These are phyloP conservation scores for Phlogophora meticulosa DNA, from an alignment of 2,888 invertebrate genomes.

Conservation along the genomic window DNA sequence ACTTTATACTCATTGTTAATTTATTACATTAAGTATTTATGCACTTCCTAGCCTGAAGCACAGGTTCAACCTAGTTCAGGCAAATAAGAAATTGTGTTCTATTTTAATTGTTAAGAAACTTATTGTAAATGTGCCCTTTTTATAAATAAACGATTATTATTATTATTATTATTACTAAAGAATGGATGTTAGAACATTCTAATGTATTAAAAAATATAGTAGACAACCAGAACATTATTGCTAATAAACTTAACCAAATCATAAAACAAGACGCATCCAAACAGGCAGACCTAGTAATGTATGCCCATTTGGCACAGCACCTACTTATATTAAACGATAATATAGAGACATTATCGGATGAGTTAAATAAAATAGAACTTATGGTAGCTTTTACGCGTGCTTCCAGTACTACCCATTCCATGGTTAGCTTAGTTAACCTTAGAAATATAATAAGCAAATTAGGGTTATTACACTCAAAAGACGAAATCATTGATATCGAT, in stretches of 20 bases:
- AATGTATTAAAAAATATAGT: conserved; percentile 7
- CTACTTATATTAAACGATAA: no score
- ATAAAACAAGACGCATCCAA: not conserved
- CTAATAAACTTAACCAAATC: conserved; percentile 6
- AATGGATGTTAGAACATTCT: conserved; percentile 8
- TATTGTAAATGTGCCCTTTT: no score
- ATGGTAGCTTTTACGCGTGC: no score
- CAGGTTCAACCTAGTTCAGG: no score
- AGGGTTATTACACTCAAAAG: not conserved
- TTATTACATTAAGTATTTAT: no score
- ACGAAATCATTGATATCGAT: conserved; percentile 1
- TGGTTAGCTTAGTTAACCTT: not conserved
- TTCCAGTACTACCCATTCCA: conserved; percentile 3
- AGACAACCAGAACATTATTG: conserved; percentile 14
- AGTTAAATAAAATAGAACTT: conserved; percentile 10
- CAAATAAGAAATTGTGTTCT: no score
- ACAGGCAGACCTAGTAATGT: conserved; percentile 3
- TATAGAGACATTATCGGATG: conserved; percentile 6
- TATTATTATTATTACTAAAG: no score
- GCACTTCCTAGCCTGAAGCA: no score
- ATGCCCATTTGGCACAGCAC: conserved; percentile 10
- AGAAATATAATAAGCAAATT: conserved; percentile 8
- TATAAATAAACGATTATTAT: no score
- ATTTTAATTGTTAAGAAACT: no score
- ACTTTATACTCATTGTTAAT: no score